Evolutionary conservation across 1,140 invertebrate genomes (phyloP), one percentile per base, ranked within the genome.

Genomic region (Papilio polytes): DNA sequence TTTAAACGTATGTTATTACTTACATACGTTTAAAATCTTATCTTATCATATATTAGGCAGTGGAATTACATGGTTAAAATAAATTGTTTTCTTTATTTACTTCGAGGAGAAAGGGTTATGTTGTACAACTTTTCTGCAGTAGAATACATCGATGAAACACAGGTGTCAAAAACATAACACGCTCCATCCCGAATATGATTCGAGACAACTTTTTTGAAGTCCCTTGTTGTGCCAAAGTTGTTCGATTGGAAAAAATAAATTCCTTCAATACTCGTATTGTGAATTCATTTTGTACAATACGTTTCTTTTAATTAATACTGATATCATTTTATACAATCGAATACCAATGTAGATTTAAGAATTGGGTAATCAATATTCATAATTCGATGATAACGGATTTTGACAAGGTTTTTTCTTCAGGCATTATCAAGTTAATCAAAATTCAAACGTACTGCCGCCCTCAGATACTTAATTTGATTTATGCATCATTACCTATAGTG

Each of bases 131-230:
- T 18, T 53, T 53, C 46, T 6, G 15, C 15, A 56, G 8, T 56
- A 7, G 18, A 56, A 26, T 15, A 66, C 22, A 15, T 15, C 26
- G 13, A 31, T 66, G 22, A 13, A 2, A 31, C 63, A 26, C 63
- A 31, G 63, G 63, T 66, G 63, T 66, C 63, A 66, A 66, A 66
- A 66, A 66, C 63, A 31, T 18, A 22, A 63, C 59, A 63, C 22
- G 63, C 12, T 66, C 63, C 63, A 66, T 66, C 63, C 12, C 63
- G 63, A 15, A 26, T 13, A 66, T 36, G 12, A 66, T 36, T 66
- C 63, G 26, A 26, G 63, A 18, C 63, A 66, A 66, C 26, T 36
- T 66, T 66, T 66, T 36, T 66, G 59, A 63, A 63, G 9, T 20
- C 7, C 20, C 20, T 20, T 63, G 7, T 31, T 31, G 22, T 13